Percentiles rank a stretch among this genome's conserved stretches.
Conservation (phyloP, 2,113 vertebrate genomes). For the Oenanthe oenanthe region DNA sequence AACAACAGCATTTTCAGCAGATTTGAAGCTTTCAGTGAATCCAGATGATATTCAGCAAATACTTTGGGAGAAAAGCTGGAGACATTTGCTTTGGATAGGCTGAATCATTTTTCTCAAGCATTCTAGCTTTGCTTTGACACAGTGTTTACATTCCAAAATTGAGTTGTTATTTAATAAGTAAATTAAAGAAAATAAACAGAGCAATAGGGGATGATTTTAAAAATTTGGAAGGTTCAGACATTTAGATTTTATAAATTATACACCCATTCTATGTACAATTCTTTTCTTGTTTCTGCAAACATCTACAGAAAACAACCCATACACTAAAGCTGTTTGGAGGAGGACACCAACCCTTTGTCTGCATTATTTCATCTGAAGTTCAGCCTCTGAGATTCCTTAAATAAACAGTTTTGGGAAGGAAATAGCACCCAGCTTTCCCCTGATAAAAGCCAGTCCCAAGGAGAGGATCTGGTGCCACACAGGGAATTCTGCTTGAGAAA, state of each 20-base stretch:
- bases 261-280: not conserved
- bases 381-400: not conserved
- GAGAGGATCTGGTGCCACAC: not conserved
- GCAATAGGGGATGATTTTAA: not conserved
- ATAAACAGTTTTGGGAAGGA: not conserved
- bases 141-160: not conserved
- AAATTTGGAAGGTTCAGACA: not conserved
- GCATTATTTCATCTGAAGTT: not conserved
- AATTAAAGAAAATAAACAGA: not conserved
- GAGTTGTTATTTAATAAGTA: not conserved
- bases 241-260: not conserved
- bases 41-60: not conserved
- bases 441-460: not conserved
- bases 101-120: not conserved
- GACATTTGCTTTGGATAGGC: not conserved
- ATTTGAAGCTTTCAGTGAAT: not conserved
- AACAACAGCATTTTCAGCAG: not conserved
- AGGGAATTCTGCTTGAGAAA: not conserved
- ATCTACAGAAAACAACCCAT: not conserved
- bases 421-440: not conserved
- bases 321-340: not conserved
- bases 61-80: not conserved
- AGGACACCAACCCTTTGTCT: not conserved
- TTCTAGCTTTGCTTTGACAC: not conserved
- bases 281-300: not conserved